Percentiles rank a stretch among this genome's conserved stretches.
phyloP scores from a whole-genome alignment of 2,888 invertebrate species.

The Tachystola acroxantha region DNA sequence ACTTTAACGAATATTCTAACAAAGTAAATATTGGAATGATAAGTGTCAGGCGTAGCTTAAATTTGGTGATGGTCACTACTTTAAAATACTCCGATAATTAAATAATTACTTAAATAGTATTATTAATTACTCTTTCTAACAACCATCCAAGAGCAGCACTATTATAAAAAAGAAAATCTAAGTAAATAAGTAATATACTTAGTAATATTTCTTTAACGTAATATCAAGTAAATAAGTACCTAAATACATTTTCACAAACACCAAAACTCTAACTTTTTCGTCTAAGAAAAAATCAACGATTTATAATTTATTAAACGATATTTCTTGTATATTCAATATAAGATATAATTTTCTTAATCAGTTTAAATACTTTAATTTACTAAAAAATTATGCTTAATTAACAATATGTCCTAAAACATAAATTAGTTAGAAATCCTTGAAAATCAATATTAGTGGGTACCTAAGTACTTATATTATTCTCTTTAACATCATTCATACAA shows the following conservation, averaged over 20 bases:
- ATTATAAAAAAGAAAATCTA: constrained; percentile 25
- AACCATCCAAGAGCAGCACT: constrained; percentile 48
- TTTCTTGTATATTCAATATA: not conserved
- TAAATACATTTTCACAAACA: constrained; percentile 18
- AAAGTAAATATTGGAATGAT: constrained; percentile 51
- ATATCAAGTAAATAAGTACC: no score
- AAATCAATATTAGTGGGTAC: not conserved
- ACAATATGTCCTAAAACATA: not conserved
- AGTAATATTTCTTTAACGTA: constrained; percentile 4
- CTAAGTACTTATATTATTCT: not conserved
- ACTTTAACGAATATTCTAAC: constrained; percentile 15
- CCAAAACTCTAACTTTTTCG: constrained; percentile 17
- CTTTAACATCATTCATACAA: not conserved
- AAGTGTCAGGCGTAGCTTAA: constrained; percentile 26
- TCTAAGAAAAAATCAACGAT: constrained; percentile 25
- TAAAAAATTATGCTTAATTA: not conserved
- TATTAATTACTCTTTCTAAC: constrained; percentile 41
- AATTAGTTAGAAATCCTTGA: not conserved
- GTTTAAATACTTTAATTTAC: not conserved
- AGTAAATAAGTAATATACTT: no score
- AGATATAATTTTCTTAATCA: not conserved
- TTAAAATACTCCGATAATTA: constrained; percentile 41
- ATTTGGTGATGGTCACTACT: constrained; percentile 41
- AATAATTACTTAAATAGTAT: constrained; percentile 23
- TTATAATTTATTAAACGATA: constrained; percentile 7